A percentile compares a stretch with the other conserved stretches of the same genome.
Conservation (phyloP, 2,797 vertebrate genomes). For the Thamnophis elegans region DNA sequence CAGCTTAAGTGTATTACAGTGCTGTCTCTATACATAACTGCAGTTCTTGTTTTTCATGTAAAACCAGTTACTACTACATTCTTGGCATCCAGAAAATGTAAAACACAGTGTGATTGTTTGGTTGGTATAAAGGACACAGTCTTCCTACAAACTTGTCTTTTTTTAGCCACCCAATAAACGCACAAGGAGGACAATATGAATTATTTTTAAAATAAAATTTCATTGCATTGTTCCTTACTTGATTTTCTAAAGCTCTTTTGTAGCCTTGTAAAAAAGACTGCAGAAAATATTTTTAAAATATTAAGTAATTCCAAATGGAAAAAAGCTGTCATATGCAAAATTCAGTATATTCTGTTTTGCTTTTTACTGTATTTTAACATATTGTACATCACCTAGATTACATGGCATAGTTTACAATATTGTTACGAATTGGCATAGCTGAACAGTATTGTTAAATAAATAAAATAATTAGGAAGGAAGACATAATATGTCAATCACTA, state of each 20-base stretch:
- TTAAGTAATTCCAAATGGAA: neutral
- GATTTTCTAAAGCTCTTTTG: neutral
- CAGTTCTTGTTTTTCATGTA: neutral
- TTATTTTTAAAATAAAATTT: neutral
- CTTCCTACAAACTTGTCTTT: neutral
- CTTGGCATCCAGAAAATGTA: neutral
- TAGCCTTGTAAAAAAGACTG: neutral
- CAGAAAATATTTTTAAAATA: neutral
- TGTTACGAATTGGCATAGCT: neutral
- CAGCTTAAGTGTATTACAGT: neutral
- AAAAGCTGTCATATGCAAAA: neutral
- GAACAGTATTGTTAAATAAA: neutral
- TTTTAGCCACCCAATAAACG: neutral
- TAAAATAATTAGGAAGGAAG: neutral
- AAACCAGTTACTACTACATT: neutral
- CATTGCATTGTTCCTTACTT: neutral
- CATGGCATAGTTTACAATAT: neutral
- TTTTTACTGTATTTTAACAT: neutral
- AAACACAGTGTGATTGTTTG: constrained; percentile 48
- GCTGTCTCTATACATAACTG: constrained; percentile 5
- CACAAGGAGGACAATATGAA: neutral
- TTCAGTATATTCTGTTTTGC: neutral
- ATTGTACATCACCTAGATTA: neutral
- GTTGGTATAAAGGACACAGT: constrained; percentile 23
- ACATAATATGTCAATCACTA: neutral